Evolutionary conservation across 2,888 invertebrate species (phyloP), one percentile per base, ranked within the genome.

Genomic region (Apomyelois bistriatella): DNA sequence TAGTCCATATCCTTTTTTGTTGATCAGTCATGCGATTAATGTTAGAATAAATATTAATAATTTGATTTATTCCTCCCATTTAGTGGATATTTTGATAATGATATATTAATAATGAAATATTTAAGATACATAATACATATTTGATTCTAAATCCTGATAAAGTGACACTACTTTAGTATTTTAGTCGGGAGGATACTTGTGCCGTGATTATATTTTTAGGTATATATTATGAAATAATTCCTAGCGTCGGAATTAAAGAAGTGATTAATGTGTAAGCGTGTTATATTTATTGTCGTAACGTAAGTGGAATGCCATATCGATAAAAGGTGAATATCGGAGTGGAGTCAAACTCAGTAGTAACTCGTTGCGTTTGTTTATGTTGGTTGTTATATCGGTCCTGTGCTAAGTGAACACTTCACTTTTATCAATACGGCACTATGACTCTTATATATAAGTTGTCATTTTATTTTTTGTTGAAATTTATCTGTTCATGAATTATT

Each of bases 131-230:
- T 90, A 88, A 90, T 90, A 90, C 90, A 90, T 90, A 90, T 89
- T 90, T 89, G 90, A 90, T 90, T 90, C 89, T 90, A 90, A 90
- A 90, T 90, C 90, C 90, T 89, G 90, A 89, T 89, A 90, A 90
- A 87, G 88, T 88, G 88, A 89, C 89, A 90, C 89, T 89, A 90
- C 82, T 82, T 90, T 87, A 88, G 90, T 89, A 87, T 86, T 86
- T 88, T 90, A 90, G 89, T 90, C 90, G 90, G 90, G 89, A 90
- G 90, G 90, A 90, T 90, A 90, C 90, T 89, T 90, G 90, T 90
- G 90, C 90, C 90, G 90, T 90, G 90, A 90, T 90, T 90, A 90
- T 90, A 90, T 90, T 90, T 90, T 89, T 90, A 90, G 89, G 90
- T 90, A 89, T 90, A 90, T 90, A 89, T 89, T 90, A 88, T 87